Percentiles rank a stretch among this genome's conserved stretches.
Evolutionary conservation across 2,888 invertebrate species (phyloP).

Genomic region (Zeuzera pyrina): DNA sequence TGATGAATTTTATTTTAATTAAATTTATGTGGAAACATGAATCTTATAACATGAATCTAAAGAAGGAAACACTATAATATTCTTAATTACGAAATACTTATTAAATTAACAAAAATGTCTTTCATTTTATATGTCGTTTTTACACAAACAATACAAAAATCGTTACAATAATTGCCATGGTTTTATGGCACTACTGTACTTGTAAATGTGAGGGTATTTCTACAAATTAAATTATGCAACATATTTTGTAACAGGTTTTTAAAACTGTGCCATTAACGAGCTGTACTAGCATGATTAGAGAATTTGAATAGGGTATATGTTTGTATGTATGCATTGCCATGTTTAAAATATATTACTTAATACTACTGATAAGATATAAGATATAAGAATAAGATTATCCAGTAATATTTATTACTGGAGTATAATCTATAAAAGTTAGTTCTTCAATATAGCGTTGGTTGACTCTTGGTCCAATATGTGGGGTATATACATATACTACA

Average conservation of each 20-base stretch:
- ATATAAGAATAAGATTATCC: too few species aligned
- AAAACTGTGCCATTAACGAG: conserved; percentile 36
- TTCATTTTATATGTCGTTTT: conserved; percentile 51
- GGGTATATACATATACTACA: too few species aligned
- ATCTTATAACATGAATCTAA: conserved; percentile 72
- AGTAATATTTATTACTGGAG: too few species aligned
- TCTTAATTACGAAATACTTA: conserved; percentile 70
- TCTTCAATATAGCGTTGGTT: too few species aligned
- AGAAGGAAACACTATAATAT: conserved; percentile 70
- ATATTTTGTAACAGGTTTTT: conserved; percentile 25
- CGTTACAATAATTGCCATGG: conserved; percentile 24
- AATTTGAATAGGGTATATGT: too few species aligned
- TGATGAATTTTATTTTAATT: conserved; percentile 72
- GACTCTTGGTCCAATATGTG: too few species aligned
- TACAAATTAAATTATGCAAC: conserved; percentile 24
- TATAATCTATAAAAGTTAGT: too few species aligned
- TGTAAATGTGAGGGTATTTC: conserved; percentile 3
- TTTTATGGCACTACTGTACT: conserved; percentile 38
- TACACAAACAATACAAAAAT: conserved; percentile 30
- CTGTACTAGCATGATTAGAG: conserved; percentile 21
- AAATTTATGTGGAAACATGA: conserved; percentile 72
- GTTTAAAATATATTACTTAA: too few species aligned
- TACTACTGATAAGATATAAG: too few species aligned
- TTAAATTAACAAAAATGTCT: conserved; percentile 69
- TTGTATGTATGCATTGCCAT: too few species aligned